Percentiles rank a stretch among this genome's conserved stretches.
These are phyloP conservation scores for Bubalus kerabau DNA, from an alignment of 2,113 vertebrate genomes.

Conservation along the genomic window DNA sequence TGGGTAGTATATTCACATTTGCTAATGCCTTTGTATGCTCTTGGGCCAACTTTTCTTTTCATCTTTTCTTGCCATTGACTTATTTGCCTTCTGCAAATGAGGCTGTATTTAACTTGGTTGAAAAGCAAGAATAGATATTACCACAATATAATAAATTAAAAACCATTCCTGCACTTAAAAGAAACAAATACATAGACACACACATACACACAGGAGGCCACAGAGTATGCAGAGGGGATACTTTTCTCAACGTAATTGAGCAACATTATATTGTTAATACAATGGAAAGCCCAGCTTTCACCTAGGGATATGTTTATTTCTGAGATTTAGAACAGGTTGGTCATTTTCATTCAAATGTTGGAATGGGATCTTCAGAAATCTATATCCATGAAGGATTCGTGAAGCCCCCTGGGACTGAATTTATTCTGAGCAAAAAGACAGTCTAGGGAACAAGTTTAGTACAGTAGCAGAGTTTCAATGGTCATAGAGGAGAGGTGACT, in stretches of 20 bases:
- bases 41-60: background rate
- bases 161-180: background rate
- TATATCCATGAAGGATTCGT: background rate
- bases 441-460: background rate
- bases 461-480: background rate
- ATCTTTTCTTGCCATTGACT: background rate
- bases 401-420: background rate
- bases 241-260: background rate
- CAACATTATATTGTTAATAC: background rate
- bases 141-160: background rate
- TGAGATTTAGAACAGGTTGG: background rate
- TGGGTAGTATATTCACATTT: background rate
- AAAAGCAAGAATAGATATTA: slow-evolving; percentile 9
- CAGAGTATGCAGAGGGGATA: background rate
- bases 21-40: background rate
- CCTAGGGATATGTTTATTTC: background rate
- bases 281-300: background rate
- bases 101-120: background rate
- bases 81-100: background rate
- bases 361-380: background rate
- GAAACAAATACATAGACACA: background rate
- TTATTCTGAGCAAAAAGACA: background rate
- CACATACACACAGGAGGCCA: background rate
- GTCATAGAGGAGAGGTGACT: background rate
- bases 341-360: background rate